A percentile compares a stretch with the other conserved stretches of the same genome.
Evolutionary conservation across 2,888 invertebrate genomes (phyloP).

Genomic region (Caenorhabditis zanzibari): DNA sequence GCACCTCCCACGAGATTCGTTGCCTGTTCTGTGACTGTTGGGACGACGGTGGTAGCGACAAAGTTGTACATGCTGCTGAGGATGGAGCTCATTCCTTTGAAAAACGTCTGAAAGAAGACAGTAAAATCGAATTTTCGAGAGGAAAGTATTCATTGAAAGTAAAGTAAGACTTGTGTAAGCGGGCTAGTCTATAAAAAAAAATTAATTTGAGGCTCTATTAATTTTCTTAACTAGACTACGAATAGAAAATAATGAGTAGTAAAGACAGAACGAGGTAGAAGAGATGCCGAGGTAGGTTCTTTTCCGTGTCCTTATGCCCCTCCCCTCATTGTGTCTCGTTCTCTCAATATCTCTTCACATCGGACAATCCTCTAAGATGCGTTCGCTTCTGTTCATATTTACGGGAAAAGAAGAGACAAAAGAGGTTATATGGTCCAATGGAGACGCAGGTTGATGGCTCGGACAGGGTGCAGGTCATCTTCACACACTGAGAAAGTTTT

Average conservation of each 20-base stretch:
- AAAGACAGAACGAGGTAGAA: background rate
- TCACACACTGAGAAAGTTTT: background rate
- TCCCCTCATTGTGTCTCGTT: conserved; percentile 1
- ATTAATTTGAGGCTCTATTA: background rate
- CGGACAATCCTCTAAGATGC: conserved; percentile 7
- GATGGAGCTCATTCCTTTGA: conserved; percentile 29
- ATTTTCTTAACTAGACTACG: background rate
- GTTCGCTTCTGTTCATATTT: conserved; percentile 2
- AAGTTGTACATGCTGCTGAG: conserved; percentile 45
- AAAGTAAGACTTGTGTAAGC: background rate
- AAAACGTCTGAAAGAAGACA: background rate
- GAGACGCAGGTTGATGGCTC: conserved; percentile 35
- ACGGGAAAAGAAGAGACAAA: background rate
- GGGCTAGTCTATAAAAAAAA: background rate
- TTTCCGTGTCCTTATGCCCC: conserved; percentile 4
- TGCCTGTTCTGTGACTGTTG: conserved; percentile 39
- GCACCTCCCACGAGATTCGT: conserved; percentile 38
- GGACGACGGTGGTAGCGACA: conserved; percentile 44
- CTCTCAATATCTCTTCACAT: background rate
- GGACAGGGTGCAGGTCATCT: conserved; percentile 9
- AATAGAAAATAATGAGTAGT: conserved; percentile 40
- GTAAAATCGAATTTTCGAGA: background rate
- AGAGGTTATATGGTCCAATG: background rate
- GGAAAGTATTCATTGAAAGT: background rate
- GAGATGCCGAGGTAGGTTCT: conserved; percentile 27